Percentiles rank a stretch among this genome's conserved stretches.
Evolutionary conservation across 2,888 invertebrate species (phyloP).

Genomic region (Dynastes hyllus): DNA sequence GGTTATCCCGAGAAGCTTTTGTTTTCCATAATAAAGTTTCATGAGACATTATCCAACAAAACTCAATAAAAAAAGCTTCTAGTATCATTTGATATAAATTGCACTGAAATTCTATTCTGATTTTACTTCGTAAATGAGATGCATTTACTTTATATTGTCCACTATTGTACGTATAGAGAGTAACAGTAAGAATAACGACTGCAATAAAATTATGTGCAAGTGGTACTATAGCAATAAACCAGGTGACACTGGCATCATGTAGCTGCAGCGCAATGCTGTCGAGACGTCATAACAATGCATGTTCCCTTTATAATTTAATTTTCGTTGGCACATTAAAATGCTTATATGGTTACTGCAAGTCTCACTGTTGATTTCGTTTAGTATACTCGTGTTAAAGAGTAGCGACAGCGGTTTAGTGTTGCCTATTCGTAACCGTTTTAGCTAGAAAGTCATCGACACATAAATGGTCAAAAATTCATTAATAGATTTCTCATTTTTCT

Average conservation of each 20-base stretch:
- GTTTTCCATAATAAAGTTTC: no score
- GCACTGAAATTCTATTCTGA: no score
- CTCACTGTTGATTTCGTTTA: neutral
- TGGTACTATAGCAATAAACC: constrained; percentile 12
- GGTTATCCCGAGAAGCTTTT: no score
- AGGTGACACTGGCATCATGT: constrained; percentile 18
- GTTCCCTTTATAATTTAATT: constrained; percentile 22
- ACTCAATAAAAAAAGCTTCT: no score
- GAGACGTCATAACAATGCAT: constrained; percentile 15
- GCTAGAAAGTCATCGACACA: neutral
- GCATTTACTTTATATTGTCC: neutral
- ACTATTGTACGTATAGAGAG: neutral
- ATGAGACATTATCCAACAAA: no score
- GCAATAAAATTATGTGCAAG: constrained; percentile 27
- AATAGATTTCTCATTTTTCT: neutral
- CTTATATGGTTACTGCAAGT: constrained; percentile 4
- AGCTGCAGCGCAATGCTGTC: neutral
- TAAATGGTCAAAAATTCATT: neutral
- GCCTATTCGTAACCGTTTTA: neutral
- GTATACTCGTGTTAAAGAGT: neutral
- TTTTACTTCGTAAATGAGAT: no score
- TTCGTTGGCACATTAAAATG: constrained; percentile 1
- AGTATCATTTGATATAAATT: no score
- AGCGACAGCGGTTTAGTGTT: no score
- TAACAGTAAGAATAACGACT: constrained; percentile 29